Evolutionary conservation across 2,113 vertebrate genomes (phyloP).

Genomic region (Canis aureus): DNA sequence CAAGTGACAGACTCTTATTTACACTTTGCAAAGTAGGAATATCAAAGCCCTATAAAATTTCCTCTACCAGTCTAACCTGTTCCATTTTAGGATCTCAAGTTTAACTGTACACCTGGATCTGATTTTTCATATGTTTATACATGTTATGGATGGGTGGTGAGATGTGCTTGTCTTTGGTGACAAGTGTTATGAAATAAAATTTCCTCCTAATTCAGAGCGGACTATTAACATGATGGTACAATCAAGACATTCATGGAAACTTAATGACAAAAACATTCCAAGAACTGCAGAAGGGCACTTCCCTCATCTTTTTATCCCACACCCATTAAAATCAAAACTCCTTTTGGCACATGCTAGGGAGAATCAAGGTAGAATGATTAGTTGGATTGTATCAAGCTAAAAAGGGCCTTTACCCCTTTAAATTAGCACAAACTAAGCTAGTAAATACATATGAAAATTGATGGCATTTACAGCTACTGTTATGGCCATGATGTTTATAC

Average conservation of each 20-base stretch:
- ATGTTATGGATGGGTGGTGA: constrained; percentile 69
- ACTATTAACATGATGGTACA: constrained; percentile 79
- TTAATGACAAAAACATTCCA: constrained; percentile 81
- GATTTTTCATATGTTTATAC: constrained; percentile 78
- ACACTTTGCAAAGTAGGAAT: constrained; percentile 51
- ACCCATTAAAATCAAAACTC: constrained; percentile 72
- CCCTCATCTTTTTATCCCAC: constrained; percentile 60
- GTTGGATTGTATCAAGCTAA: constrained; percentile 19
- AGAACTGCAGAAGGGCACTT: constrained; percentile 68
- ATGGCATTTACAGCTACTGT: constrained; percentile 44
- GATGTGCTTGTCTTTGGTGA: constrained; percentile 74
- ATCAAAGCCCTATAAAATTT: constrained; percentile 57
- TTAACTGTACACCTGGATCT: constrained; percentile 72
- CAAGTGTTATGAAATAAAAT: constrained; percentile 81
- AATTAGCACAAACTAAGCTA: constrained; percentile 47
- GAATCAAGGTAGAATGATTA: constrained; percentile 68
- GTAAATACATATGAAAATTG: constrained; percentile 63
- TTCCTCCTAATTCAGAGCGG: constrained; percentile 77
- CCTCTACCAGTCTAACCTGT: constrained; percentile 65
- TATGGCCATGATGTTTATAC: constrained; percentile 34
- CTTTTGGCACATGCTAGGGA: constrained; percentile 65
- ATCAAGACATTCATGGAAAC: constrained; percentile 81
- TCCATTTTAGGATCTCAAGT: constrained; percentile 50
- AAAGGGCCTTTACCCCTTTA: constrained; percentile 48
- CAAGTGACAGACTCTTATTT: constrained; percentile 49